Conservation (phyloP, 2,888 invertebrate genomes). For the Tinea trinotella region DNA sequence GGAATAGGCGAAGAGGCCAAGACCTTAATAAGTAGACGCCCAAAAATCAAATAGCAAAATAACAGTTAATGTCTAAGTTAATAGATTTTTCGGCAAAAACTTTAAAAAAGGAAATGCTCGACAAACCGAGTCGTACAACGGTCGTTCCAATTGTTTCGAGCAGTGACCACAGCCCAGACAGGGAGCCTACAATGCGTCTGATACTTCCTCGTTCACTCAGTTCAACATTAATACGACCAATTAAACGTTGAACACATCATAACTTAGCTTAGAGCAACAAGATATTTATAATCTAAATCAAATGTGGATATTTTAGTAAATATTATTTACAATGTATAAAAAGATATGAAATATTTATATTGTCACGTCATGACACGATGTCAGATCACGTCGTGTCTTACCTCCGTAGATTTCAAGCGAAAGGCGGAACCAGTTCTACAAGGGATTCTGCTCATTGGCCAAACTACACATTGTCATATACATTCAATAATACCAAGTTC, state of each 20-base stretch:
- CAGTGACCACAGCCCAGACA: constrained; percentile 29
- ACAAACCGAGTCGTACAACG: constrained; percentile 56
- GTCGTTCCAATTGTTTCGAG: constrained; percentile 53
- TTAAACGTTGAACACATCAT: neutral
- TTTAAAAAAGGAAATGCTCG: constrained; percentile 59
- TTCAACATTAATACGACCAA: neutral
- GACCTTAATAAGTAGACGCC: constrained; percentile 45
- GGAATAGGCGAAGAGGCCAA: constrained; percentile 35
- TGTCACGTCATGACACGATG: neutral
- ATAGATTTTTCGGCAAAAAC: constrained; percentile 64
- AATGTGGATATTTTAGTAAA: neutral
- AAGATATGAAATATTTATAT: neutral
- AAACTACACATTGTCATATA: constrained; percentile 36
- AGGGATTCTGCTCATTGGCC: neutral
- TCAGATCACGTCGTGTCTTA: neutral
- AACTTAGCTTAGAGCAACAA: too few species aligned
- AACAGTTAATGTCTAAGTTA: constrained; percentile 59
- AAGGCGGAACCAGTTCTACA: constrained; percentile 7
- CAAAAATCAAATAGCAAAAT: constrained; percentile 38
- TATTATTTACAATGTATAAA: neutral
- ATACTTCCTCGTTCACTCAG: constrained; percentile 8
- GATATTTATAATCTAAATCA: too few species aligned
- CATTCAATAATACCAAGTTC: constrained; percentile 50
- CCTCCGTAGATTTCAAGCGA: neutral
- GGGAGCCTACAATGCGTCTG: constrained; percentile 1